Evolutionary conservation across 2,113 vertebrate species (phyloP), one percentile per base, ranked within the genome.

Genomic region (Trogon surrucura): DNA sequence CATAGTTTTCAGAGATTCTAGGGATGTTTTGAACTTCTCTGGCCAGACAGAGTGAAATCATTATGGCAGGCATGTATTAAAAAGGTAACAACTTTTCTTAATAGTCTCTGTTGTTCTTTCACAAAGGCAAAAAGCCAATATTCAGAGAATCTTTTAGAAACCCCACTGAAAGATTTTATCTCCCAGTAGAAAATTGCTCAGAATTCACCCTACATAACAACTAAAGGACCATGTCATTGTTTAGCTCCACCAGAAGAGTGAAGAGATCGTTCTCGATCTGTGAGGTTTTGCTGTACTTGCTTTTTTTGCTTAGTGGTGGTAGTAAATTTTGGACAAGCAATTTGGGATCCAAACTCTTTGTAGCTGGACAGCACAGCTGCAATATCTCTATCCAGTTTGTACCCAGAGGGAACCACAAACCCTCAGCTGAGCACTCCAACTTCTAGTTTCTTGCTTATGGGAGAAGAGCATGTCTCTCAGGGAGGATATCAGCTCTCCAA

Each of bases 321-420:
- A 80, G 74, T 78, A 91, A 93, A 95, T 90, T 78, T 64, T 47
- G 72, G 72, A 58, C 56, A 85, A 71, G 34, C 12, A 60, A 80
- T 78, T 61, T 82, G 60, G 44, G 56, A 94, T 88, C 64, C 67
- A 67, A 41, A 60, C 19, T 60, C 47, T 77, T 91, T 62, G 30
- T 67, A 80, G 47, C 3, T 22, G n/a, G 53, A 57, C 77, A 89
- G 73, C 41, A 65, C 61, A 94, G 70, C 70, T 95, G 45, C 69
- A 92, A 47, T 50, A 54, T 89, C 25, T 87, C 70, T 61, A 45
- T 69, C 66, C 69, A 90, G 69, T 86, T 78, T 93, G 51, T 90
- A 94, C 67, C 71, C 85, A 78, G 94, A 88, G 71, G 82, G 79
- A 86, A 79, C 58, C 72, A 80, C 64, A 90, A 94, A 90, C 3